These are phyloP conservation scores for Psilopsiagon aurifrons DNA, from an alignment of 2,113 vertebrate genomes.

Conservation along the genomic window DNA sequence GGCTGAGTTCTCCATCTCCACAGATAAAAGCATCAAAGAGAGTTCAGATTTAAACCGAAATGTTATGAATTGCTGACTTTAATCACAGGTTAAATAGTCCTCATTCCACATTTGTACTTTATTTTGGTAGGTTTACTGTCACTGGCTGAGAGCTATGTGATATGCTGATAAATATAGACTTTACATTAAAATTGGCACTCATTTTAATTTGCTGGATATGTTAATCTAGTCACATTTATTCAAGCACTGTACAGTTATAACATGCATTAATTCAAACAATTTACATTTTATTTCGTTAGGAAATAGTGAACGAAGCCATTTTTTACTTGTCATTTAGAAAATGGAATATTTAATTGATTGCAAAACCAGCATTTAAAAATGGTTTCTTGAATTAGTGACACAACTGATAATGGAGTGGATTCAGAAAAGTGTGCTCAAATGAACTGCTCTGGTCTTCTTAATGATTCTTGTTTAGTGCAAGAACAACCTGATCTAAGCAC, in stretches of 20 bases:
- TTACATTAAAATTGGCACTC: slow-evolving; percentile 12
- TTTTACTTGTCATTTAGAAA: slow-evolving; percentile 35
- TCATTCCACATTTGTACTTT: background rate
- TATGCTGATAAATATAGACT: slow-evolving; percentile 17
- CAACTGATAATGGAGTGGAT: background rate
- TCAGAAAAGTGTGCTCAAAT: background rate
- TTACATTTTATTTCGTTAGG: slow-evolving; percentile 54
- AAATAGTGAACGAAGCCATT: slow-evolving; percentile 40
- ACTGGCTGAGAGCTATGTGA: background rate
- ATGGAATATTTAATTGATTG: slow-evolving; percentile 34
- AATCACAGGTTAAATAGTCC: background rate
- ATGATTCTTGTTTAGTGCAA: background rate
- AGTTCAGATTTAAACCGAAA: background rate
- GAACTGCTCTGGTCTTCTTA: background rate
- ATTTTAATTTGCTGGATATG: background rate
- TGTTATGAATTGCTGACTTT: background rate
- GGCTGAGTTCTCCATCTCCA: background rate
- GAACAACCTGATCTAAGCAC: background rate
- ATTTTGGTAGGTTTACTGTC: background rate
- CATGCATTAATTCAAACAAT: slow-evolving; percentile 26
- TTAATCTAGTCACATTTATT: slow-evolving; percentile 45
- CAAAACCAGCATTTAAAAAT: slow-evolving; percentile 31
- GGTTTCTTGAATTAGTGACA: slow-evolving; percentile 16
- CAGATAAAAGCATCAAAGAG: background rate
- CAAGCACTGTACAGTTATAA: background rate